Conservation (phyloP, 2,888 invertebrate species). For the Apodemia mormo region DNA sequence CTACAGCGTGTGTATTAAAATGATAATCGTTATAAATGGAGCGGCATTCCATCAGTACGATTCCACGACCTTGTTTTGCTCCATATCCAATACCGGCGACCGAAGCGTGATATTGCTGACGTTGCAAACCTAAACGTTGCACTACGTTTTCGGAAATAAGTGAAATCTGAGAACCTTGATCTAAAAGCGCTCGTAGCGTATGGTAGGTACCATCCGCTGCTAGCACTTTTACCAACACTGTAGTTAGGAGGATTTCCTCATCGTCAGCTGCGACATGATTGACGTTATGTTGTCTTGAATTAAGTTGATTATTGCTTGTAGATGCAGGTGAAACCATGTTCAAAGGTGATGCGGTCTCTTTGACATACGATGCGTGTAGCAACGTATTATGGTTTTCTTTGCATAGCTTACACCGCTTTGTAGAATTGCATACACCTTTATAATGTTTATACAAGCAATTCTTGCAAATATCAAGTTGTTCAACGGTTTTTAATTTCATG, state of each 20-base stretch:
- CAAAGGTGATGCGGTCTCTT: neutral
- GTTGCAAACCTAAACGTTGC: too few relatives aligned
- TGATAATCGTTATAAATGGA: slow-evolving; percentile 2
- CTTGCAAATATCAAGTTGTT: slow-evolving; percentile 26
- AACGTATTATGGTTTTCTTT: slow-evolving; percentile 25
- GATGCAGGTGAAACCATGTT: neutral
- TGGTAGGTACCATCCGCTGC: too few relatives aligned
- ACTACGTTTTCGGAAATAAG: too few relatives aligned
- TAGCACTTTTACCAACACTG: too few relatives aligned
- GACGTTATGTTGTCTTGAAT: too few relatives aligned
- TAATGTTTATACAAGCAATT: slow-evolving; percentile 29
- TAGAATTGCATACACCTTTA: slow-evolving; percentile 24
- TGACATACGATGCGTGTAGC: slow-evolving; percentile 24
- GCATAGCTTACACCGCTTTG: slow-evolving; percentile 27
- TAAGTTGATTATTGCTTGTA: too few relatives aligned
- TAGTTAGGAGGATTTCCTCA: too few relatives aligned
- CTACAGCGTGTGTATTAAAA: slow-evolving; percentile 3
- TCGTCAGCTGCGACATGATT: too few relatives aligned
- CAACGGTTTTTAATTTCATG: slow-evolving; percentile 22
- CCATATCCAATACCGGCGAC: too few relatives aligned
- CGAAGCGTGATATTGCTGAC: too few relatives aligned
- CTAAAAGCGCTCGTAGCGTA: too few relatives aligned
- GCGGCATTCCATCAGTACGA: neutral
- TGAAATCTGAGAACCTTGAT: too few relatives aligned
- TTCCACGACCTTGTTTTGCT: slow-evolving; percentile 6